A percentile compares a stretch with the other conserved stretches of the same genome.
Conservation (phyloP, 2,113 vertebrate species). For the Myodes glareolus region DNA sequence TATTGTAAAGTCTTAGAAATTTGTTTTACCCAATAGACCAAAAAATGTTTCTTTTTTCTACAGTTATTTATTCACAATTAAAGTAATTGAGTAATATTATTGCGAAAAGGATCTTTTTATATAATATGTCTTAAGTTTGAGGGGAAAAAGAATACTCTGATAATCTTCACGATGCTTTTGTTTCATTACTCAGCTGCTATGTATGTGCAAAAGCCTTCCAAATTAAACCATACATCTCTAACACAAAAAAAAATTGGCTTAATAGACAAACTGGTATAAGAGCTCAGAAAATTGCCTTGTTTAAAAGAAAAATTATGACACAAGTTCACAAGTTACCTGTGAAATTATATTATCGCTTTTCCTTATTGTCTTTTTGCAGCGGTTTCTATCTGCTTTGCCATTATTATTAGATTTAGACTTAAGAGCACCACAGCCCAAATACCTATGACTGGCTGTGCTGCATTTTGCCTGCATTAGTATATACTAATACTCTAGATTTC, state of each 20-base stretch:
- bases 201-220: neutral
- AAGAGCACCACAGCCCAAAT: neutral
- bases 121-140: neutral
- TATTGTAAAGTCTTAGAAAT: neutral
- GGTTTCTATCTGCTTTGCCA: slow-evolving; percentile 8
- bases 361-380: slow-evolving; percentile 35
- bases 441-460: neutral
- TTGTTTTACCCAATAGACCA: neutral
- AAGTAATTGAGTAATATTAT: too few relatives aligned
- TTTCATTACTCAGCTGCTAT: neutral
- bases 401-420: neutral
- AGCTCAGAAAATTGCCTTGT: slow-evolving; percentile 35
- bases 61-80: neutral
- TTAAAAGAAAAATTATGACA: neutral
- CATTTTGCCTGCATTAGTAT: neutral
- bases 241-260: slow-evolving; percentile 35
- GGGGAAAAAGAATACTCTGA: neutral
- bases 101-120: neutral
- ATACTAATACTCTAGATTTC: neutral
- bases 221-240: neutral
- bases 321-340: neutral
- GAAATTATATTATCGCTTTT: slow-evolving; percentile 27
- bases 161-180: neutral
- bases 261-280: neutral
- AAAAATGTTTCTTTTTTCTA: neutral